Evolutionary conservation across 2,888 invertebrate species (phyloP).

Genomic region (Liodrosophila aerea): DNA sequence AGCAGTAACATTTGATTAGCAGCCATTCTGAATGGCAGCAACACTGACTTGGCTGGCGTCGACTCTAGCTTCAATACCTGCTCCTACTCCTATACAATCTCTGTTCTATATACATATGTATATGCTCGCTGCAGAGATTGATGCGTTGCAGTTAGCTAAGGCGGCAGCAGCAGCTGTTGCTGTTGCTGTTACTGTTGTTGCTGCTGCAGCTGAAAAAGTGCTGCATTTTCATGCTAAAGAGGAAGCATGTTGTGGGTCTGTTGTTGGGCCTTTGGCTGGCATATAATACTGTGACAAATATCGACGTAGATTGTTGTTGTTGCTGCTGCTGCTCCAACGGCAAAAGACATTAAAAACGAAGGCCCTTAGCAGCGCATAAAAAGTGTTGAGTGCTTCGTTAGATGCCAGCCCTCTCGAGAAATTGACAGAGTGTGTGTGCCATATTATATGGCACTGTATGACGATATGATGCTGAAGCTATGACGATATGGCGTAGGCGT

Average conservation of each 20-base stretch:
- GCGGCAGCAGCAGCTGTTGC: conserved; percentile 21
- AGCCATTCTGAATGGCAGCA: too few species aligned
- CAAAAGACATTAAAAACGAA: conserved; percentile 58
- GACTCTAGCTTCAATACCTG: too few species aligned
- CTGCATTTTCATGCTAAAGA: conserved; percentile 32
- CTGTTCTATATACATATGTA: too few species aligned
- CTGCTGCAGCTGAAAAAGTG: conserved; percentile 44
- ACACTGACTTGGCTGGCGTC: too few species aligned
- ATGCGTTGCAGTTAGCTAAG: conserved; percentile 39
- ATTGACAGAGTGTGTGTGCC: conserved; percentile 3
- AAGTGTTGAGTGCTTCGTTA: conserved; percentile 60
- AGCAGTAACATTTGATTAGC: too few species aligned
- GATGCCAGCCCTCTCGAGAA: conserved; percentile 12
- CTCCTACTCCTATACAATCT: too few species aligned
- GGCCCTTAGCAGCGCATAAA: conserved; percentile 26
- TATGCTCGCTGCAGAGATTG: conserved; percentile 28
- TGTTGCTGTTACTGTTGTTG: conserved; percentile 4
- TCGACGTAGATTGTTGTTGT: conserved; percentile 22
- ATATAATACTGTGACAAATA: conserved; percentile 52
- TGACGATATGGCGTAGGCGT: conserved; percentile 45
- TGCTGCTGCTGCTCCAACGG: conserved; percentile 11
- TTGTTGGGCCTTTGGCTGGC: conserved; percentile 5
- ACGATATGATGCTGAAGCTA: conserved; percentile 18
- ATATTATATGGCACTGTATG: not conserved
- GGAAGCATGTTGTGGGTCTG: conserved; percentile 3